Evolutionary conservation across 2,113 vertebrate species (phyloP), one percentile per base, ranked within the genome.

Genomic region (Lutjanus erythropterus): DNA sequence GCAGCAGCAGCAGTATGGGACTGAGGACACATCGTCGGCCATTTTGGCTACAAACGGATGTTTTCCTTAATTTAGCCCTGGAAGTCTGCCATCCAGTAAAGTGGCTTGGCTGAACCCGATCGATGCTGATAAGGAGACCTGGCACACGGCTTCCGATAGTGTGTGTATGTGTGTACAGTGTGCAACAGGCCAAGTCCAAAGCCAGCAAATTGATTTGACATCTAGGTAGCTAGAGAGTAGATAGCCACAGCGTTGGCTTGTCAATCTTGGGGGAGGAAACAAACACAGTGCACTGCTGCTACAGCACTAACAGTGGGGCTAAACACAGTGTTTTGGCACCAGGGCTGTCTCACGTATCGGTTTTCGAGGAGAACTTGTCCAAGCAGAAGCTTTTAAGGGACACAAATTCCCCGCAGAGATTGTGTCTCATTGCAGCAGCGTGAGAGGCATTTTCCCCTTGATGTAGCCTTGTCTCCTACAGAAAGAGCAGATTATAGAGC

Each of bases 61-160:
- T 85, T 85, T 79, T 83, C 84, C 71, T 85, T 89, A 75, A 88
- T 89, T 86, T 84, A 66, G 42, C 56, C 58, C 77, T 87, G 89
- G 88, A 82, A 11, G 56, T 27, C 83, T 70, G 84, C 87, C 87
- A 91, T 83, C 70, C 61, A 23, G 64, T 61, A 64, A 80, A 88
- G 83, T 74, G 78, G 68, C 80, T 76, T 55, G 55, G 80, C 82
- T 73, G 71, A 62, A 76, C 39, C 61, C 5, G 42, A 91, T 88
- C 81, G 29, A 85, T 84, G 71, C 69, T 44, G 81, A 90, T 88
- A 88, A 91, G 68, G 71, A 86, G 74, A 83, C 61, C 77, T 88
- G 86, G 83, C 88, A 79, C 71, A 19, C 1, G 1, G 53, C 50
- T 33, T 50, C 33, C 71, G 56, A 62, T 52, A 35, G 80, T 29